A percentile compares a stretch with the other conserved stretches of the same genome.
Evolutionary conservation across 1,140 invertebrate genomes (phyloP).

Genomic region (Lethrus apterus): DNA sequence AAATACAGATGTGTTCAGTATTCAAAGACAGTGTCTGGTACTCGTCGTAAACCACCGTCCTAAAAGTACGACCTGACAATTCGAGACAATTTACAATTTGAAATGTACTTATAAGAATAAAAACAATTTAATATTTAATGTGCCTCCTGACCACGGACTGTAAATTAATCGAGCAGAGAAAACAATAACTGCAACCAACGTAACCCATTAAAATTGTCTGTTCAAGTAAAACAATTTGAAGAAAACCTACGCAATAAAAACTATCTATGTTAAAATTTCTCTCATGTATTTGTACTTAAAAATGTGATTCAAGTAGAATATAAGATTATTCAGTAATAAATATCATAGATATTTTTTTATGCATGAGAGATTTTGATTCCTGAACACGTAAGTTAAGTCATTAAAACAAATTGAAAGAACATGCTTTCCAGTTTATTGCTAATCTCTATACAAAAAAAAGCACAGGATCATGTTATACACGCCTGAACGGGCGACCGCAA

Average conservation of each 20-base stretch:
- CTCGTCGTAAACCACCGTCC: background rate
- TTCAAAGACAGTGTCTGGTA: background rate
- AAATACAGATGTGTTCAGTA: background rate
- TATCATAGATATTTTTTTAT: conserved; percentile 38
- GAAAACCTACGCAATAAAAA: conserved; percentile 26
- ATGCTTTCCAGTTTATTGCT: too few relatives aligned
- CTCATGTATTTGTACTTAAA: conserved; percentile 33
- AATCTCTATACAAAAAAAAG: background rate
- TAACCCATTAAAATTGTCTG: too few relatives aligned
- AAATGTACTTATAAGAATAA: background rate
- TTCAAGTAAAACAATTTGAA: too few relatives aligned
- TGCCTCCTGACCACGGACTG: too few relatives aligned
- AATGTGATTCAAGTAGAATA: conserved; percentile 38
- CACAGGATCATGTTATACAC: background rate
- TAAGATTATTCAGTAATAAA: conserved; percentile 32
- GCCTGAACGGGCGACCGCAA: background rate
- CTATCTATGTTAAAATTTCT: conserved; percentile 26
- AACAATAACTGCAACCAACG: too few relatives aligned
- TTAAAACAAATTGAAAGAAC: too few relatives aligned
- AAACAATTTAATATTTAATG: conserved; percentile 29
- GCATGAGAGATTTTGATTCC: conserved; percentile 25
- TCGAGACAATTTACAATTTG: background rate
- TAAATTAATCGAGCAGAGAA: too few relatives aligned
- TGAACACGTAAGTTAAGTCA: too few relatives aligned
- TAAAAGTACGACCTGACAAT: background rate